Evolutionary conservation across 2,797 vertebrate species (phyloP), one percentile per base, ranked within the genome.

Genomic region (Ataeniobius toweri): DNA sequence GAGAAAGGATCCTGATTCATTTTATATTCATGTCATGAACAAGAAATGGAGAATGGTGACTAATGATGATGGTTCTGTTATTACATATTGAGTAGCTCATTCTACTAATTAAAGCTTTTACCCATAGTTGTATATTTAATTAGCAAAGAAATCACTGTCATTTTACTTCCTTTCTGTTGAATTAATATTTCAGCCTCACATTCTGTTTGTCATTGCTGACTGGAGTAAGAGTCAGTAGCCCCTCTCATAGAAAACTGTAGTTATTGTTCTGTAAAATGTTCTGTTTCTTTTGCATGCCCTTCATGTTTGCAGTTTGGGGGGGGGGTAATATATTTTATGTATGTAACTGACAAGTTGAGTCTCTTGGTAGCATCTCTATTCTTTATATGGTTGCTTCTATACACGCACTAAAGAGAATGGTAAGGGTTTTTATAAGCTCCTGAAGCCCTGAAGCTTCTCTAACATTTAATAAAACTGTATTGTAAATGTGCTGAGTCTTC

Each of bases 401-500:
- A 72, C 39, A 16, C 53, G 72, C 81, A 90, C 87, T 89, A 89
- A 81, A 1, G 24, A 79, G 65, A 20, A 5, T 75, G 46, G 28
- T 9, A 10, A 75, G 8, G 70, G 76, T 78, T 88, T 86, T 85
- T 83, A 56, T 80, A 77, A 75, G 58, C 73, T 88, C 77, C 73
- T 75, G 83, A 81, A 76, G 88, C 86, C 76, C 87, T 89, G 71
- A 28, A 28, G 28, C 28, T 91, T 85, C 84, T 88, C 85, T 92
- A 91, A 91, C 83, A 79, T 77, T 85, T 78, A 94, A 91, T 94
- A 94, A 94, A 94, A 74, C 31, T 82, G 13, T 89, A 55, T 76
- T 80, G 87, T 9, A 75, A 76, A 78, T 39, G 22, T 6, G n/a
- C 0, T 0, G 48, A 0, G 70, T 82, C 39, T 78, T 80, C 16